A percentile compares a stretch with the other conserved stretches of the same genome.
phyloP scores from a whole-genome alignment of 2,113 vertebrate species.

The Azemiops feae region DNA sequence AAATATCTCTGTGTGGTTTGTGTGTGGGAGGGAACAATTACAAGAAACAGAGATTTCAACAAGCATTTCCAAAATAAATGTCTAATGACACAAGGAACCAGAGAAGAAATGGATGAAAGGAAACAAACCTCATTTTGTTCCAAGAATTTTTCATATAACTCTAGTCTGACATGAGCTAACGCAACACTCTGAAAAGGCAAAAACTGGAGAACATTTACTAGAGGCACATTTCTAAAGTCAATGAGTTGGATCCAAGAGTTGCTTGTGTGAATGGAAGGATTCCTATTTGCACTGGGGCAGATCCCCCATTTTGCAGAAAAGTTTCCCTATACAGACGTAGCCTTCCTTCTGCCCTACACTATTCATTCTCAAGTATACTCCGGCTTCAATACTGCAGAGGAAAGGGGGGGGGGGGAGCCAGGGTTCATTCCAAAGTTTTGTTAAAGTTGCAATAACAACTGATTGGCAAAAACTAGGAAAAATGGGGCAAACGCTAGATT shows the following conservation, averaged over 20 bases:
- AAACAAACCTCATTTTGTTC: constrained; percentile 53
- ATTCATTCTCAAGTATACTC: background rate
- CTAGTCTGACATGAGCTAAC: constrained; percentile 12
- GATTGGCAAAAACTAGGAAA: constrained; percentile 32
- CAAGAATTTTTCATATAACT: constrained; percentile 40
- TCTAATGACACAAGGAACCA: constrained; percentile 58
- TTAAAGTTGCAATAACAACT: constrained; percentile 55
- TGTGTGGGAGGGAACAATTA: constrained; percentile 40
- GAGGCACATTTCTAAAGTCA: constrained; percentile 68
- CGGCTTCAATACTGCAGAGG: background rate
- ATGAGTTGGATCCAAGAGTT: background rate
- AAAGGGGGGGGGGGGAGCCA: background rate
- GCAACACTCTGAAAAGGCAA: background rate
- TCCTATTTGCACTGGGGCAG: background rate
- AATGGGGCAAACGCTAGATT: constrained; percentile 39
- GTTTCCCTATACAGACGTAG: background rate
- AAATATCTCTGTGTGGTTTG: constrained; percentile 7
- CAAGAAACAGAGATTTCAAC: constrained; percentile 59
- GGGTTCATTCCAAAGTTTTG: constrained; percentile 37
- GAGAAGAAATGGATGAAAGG: constrained; percentile 54
- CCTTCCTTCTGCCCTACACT: background rate
- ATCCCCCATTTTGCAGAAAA: background rate
- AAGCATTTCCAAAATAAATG: constrained; percentile 56
- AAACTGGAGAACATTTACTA: constrained; percentile 27
- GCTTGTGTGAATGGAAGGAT: background rate